Conservation (phyloP, 2,888 invertebrate genomes). For the Euplexia lucipara region DNA sequence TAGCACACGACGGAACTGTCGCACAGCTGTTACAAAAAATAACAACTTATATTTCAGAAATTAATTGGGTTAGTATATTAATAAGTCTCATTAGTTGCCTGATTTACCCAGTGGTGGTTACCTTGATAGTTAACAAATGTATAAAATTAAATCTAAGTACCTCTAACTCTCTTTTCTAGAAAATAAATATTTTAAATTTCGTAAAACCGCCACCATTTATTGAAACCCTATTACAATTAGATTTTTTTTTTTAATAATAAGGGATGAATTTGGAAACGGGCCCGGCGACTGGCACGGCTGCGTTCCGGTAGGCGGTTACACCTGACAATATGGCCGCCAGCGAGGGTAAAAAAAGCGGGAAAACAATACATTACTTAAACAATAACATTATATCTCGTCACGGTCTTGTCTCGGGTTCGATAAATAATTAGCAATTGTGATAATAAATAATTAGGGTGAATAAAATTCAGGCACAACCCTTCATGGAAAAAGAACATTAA, state of each 20-base stretch:
- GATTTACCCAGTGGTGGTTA: no score
- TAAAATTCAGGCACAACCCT: conserved; percentile 20
- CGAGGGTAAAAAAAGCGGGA: conserved; percentile 62
- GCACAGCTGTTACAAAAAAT: no score
- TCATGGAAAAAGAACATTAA: not conserved
- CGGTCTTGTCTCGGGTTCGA: conserved; percentile 33
- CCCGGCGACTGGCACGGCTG: conserved; percentile 63
- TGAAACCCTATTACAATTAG: conserved; percentile 49
- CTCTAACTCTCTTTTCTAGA: no score
- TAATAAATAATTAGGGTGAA: conserved; percentile 56
- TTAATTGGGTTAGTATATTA: no score
- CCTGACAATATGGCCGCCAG: conserved; percentile 60
- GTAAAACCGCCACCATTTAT: no score
- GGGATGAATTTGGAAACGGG: conserved; percentile 55
- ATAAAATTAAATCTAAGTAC: no score
- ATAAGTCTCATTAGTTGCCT: no score
- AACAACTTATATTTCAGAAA: no score
- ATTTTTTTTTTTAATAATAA: conserved; percentile 57
- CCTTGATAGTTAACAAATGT: no score
- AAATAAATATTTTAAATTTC: no score
- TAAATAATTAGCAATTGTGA: conserved; percentile 45
- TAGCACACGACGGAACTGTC: no score
- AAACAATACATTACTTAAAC: conserved; percentile 21
- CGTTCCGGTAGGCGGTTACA: conserved; percentile 62
- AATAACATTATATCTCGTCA: conserved; percentile 47